Evolutionary conservation across 2,113 vertebrate genomes (phyloP).

Genomic region (Limnothrissa miodon): DNA sequence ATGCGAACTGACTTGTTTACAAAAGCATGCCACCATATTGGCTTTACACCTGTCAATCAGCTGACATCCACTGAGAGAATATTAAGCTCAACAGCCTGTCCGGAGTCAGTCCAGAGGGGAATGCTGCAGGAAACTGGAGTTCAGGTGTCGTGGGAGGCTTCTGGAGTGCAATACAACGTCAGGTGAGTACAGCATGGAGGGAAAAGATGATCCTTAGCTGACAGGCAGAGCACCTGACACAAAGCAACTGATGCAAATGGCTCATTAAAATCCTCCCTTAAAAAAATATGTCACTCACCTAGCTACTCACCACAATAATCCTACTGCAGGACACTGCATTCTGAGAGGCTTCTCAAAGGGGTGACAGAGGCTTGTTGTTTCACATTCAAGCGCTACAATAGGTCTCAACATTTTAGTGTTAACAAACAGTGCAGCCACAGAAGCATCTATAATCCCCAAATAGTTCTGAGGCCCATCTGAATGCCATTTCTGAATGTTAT

Average conservation of each 20-base stretch:
- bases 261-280: constrained; percentile 13
- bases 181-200: background rate
- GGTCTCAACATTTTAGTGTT: background rate
- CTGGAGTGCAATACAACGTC: background rate
- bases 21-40: background rate
- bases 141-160: background rate
- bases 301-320: background rate
- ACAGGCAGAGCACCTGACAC: background rate
- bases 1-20: background rate
- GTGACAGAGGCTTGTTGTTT: background rate
- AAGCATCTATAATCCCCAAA: constrained; percentile 48
- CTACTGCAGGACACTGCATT: background rate
- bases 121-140: background rate
- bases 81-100: background rate
- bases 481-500: constrained; percentile 73
- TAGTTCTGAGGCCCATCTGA: constrained; percentile 56
- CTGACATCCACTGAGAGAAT: background rate
- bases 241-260: background rate
- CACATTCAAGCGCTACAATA: background rate
- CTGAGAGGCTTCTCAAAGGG: background rate
- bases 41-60: background rate
- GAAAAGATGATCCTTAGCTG: background rate
- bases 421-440: constrained; percentile 28
- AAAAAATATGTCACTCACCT: constrained; percentile 9
- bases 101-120: background rate